These are phyloP conservation scores for Neocrepidodera transversa DNA, from an alignment of 2,888 invertebrate species.

Conservation along the genomic window DNA sequence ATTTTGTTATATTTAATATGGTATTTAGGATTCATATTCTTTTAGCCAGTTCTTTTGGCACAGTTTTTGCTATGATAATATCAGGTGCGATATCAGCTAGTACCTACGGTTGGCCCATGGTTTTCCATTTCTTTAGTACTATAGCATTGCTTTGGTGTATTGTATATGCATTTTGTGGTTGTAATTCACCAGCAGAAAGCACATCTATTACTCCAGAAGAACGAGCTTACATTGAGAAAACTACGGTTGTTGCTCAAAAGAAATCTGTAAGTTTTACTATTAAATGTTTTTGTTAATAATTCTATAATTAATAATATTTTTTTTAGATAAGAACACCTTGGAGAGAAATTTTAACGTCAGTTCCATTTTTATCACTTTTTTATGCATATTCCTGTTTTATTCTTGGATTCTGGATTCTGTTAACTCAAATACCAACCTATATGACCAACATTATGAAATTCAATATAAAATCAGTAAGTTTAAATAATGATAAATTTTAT, in stretches of 20 bases:
- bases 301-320: neutral
- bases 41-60: constrained; percentile 70
- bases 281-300: too few relatives aligned
- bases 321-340: constrained; percentile 69
- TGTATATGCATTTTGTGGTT: constrained; percentile 68
- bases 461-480: constrained; percentile 70
- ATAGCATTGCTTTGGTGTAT: constrained; percentile 69
- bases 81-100: constrained; percentile 77
- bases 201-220: constrained; percentile 70
- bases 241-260: constrained; percentile 47
- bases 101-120: constrained; percentile 76
- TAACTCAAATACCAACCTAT: constrained; percentile 83
- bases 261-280: constrained; percentile 11
- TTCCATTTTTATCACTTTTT: constrained; percentile 77
- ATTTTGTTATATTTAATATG: neutral
- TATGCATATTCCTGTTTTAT: constrained; percentile 76
- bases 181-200: constrained; percentile 69
- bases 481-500: neutral
- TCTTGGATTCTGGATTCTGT: constrained; percentile 84
- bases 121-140: constrained; percentile 76
- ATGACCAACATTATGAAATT: constrained; percentile 75
- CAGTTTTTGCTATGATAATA: constrained; percentile 75
- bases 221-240: constrained; percentile 68
- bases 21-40: neutral
- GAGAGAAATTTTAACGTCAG: constrained; percentile 73